A percentile compares a stretch with the other conserved stretches of the same genome.
Conservation (phyloP, 2,888 invertebrate species). For the Hybos culiciformis region DNA sequence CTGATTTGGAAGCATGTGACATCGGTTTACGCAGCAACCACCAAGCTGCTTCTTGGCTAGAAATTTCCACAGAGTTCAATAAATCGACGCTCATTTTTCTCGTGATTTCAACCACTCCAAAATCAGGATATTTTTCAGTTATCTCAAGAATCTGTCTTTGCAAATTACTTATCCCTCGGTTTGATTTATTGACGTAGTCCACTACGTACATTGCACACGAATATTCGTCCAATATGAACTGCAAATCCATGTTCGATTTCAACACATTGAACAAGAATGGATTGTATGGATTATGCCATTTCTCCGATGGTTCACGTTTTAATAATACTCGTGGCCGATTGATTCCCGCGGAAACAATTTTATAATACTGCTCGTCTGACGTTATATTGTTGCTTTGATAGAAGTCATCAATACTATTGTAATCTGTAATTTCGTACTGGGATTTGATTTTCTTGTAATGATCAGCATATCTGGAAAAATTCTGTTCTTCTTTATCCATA, state of each 20-base stretch:
- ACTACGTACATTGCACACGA: neutral
- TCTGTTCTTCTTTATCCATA: neutral
- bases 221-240: constrained; percentile 3
- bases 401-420: neutral
- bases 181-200: neutral
- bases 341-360: constrained; percentile 1
- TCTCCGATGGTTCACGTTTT: neutral
- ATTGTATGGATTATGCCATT: constrained; percentile 5
- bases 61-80: constrained; percentile 26
- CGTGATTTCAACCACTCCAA: constrained; percentile 5
- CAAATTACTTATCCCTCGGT: neutral
- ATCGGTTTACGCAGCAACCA: too few relatives aligned
- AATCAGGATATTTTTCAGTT: too few relatives aligned
- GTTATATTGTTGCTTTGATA: neutral
- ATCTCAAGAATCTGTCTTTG: too few relatives aligned
- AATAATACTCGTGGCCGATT: neutral
- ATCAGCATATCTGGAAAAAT: too few relatives aligned
- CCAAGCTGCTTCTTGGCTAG: constrained; percentile 29
- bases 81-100: constrained; percentile 21
- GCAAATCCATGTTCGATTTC: constrained; percentile 4
- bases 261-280: constrained; percentile 2
- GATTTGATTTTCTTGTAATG: too few relatives aligned
- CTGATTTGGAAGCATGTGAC: constrained; percentile 22
- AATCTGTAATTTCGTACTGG: neutral
- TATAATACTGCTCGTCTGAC: neutral